A percentile compares a stretch with the other conserved stretches of the same genome.
phyloP scores from a whole-genome alignment of 2,888 invertebrate species.

The Lasioglossum oenotherae region DNA sequence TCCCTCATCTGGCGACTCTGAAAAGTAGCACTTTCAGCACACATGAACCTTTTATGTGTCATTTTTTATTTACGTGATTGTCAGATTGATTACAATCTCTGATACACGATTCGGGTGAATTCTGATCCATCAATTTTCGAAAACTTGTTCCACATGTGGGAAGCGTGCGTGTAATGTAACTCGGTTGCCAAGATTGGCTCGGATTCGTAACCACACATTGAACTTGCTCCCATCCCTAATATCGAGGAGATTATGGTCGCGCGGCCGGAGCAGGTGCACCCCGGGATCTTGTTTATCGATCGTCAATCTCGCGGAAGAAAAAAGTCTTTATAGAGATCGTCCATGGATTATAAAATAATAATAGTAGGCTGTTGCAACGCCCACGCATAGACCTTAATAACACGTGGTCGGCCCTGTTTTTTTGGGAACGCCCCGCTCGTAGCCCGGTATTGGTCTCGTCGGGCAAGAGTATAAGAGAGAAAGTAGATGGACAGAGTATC shows the following conservation, averaged over 20 bases:
- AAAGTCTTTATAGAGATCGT: conserved; percentile 34
- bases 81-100: too few species aligned
- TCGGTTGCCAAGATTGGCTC: too few species aligned
- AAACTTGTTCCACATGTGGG: too few species aligned
- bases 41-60: too few species aligned
- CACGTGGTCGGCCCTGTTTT: conserved; percentile 54
- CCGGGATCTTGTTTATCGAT: conserved; percentile 62
- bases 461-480: background rate
- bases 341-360: conserved; percentile 67
- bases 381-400: conserved; percentile 65
- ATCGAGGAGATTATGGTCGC: background rate
- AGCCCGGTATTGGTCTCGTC: conserved; percentile 9
- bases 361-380: conserved; percentile 59
- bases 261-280: conserved; percentile 49
- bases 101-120: too few species aligned
- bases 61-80: too few species aligned
- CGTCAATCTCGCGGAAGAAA: conserved; percentile 42
- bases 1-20: too few species aligned
- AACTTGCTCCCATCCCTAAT: background rate
- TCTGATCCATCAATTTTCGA: too few species aligned
- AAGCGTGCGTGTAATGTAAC: too few species aligned
- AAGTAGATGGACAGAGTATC: conserved; percentile 40
- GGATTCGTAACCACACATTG: too few species aligned
- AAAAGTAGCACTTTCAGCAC: too few species aligned
- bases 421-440: conserved; percentile 57